Base-by-base conservation (phyloP, 2,113 vertebrate species). In the Menidia beryllina region DNA sequence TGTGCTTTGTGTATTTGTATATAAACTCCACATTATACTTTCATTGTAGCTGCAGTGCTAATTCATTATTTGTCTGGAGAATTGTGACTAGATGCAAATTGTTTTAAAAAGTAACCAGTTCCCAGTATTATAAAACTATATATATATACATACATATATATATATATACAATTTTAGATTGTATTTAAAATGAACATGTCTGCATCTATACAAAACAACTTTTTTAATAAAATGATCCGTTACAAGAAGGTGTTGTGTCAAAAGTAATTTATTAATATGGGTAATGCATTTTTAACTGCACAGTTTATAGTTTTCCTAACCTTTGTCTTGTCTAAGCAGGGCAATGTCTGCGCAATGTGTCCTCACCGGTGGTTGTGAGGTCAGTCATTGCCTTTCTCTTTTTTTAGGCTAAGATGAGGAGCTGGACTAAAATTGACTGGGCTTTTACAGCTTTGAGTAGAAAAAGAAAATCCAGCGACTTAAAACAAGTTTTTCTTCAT, bases 141-240 rank as follows among this genome's bases (percentile, higher is more conserved):
- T 80, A 75, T 71, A 79, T 70, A 71, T 83, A 81, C n/a, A 82
- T 60, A 78, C 69, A 79, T 80, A 75, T 71, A 79, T 70, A 71
- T 83, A 81, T 75, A 73, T 83, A 81, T 89, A 76, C 79, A 59
- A 89, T 94, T 94, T 93, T 94, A 93, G 92, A 86, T 90, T 83
- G 88, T 93, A 93, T 94, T 94, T 94, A 94, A 93, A 91, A 62
- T 86, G 84, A 88, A 88, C 59, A 67, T 87, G 84, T 88, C 88
- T 88, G 86, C 74, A 88, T 87, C 85, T 77, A 87, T 86, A 84
- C 87, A 85, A 88, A 78, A 83, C 67, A 72, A 61, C 43, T 54
- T 89, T 86, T 92, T 91, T 87, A 94, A 93, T 91, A 93, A 94
- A 94, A 91, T 72, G 38, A 83, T 90, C 88, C 86, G 86, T 88